phyloP scores from a whole-genome alignment of 2,888 invertebrate species.

The Mantis religiosa region DNA sequence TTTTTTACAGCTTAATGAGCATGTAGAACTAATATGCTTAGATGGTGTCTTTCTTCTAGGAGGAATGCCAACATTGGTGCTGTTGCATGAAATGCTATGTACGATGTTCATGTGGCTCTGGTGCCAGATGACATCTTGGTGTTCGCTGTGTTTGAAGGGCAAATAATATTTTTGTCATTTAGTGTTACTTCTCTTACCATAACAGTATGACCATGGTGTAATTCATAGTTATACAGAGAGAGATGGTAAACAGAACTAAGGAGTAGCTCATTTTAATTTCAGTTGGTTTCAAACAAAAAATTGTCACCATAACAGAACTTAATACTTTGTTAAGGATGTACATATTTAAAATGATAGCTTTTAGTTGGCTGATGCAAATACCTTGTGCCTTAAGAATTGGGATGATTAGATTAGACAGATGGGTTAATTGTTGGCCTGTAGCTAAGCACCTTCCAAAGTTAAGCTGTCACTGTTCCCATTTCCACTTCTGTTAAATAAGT shows the following conservation, averaged over 20 bases:
- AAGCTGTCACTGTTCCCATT: too few relatives aligned
- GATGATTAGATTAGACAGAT: too few relatives aligned
- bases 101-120: not conserved
- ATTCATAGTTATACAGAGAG: not conserved
- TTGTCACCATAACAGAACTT: not conserved
- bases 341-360: too few relatives aligned
- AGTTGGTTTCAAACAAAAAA: not conserved
- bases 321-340: not conserved
- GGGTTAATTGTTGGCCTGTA: too few relatives aligned
- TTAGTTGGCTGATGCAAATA: too few relatives aligned
- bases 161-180: not conserved
- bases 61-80: not conserved
- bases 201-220: not conserved
- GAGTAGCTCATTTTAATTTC: not conserved
- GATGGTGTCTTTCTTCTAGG: conserved; percentile 14
- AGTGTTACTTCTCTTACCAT: not conserved
- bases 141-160: not conserved
- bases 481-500: too few relatives aligned
- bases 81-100: conserved; percentile 4
- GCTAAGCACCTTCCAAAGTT: too few relatives aligned
- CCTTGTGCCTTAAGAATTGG: too few relatives aligned
- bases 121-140: not conserved
- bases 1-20: conserved; percentile 29
- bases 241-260: not conserved
- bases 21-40: conserved; percentile 23